A percentile compares a stretch with the other conserved stretches of the same genome.
Conservation (phyloP, 1,140 invertebrate species). For the Zaprionus vittiger region DNA sequence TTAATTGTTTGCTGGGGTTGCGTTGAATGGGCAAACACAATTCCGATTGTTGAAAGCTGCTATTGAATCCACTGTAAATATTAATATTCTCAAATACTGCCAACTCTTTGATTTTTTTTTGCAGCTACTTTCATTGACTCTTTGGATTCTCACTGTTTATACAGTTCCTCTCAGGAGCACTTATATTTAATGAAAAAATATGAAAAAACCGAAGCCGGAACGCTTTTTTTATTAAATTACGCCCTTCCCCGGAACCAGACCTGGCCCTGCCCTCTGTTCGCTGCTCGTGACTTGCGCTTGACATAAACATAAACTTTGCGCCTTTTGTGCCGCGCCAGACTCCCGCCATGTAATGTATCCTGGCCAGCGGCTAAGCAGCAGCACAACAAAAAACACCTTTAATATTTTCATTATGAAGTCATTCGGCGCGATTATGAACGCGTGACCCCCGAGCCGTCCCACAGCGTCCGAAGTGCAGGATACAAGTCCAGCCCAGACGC, state of each 20-base stretch:
- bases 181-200: conserved; percentile 74
- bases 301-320: conserved; percentile 82
- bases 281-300: conserved; percentile 51
- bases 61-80: conserved; percentile 11
- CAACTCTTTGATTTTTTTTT: neutral
- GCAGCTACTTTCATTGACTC: no score
- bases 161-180: conserved; percentile 43
- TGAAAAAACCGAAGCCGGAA: conserved; percentile 37
- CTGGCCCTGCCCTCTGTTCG: neutral
- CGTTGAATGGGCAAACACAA: conserved; percentile 66
- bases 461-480: conserved; percentile 53
- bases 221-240: conserved; percentile 79
- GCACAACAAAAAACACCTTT: conserved; percentile 77
- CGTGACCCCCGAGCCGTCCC: conserved; percentile 76
- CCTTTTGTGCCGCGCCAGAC: conserved; percentile 62
- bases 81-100: neutral
- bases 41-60: conserved; percentile 59
- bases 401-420: conserved; percentile 84
- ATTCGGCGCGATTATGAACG: conserved; percentile 80
- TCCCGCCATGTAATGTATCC: conserved; percentile 57
- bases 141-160: neutral
- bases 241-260: conserved; percentile 1
- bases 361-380: conserved; percentile 62
- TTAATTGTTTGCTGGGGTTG: conserved; percentile 71
- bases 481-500: conserved; percentile 35